Evolutionary conservation across 2,888 invertebrate species (phyloP), one percentile per base, ranked within the genome.

Genomic region (Eudiplozoon nipponicum): DNA sequence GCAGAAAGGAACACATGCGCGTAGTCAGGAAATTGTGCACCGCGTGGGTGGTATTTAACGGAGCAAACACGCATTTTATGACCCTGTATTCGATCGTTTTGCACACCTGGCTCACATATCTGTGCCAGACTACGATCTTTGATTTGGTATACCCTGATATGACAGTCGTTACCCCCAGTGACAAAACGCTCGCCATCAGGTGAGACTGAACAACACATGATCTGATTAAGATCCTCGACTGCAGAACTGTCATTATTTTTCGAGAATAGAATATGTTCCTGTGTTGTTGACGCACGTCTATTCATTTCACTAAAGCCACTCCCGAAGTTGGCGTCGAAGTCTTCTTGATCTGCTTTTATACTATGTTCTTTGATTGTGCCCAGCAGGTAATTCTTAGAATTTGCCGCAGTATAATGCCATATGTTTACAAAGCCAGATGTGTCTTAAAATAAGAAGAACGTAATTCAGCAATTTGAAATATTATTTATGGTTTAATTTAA

Each of bases 1-100:
- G 57, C 58, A 3, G 55, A 51, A 22, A 57, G 46, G 46, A 58
- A 55, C 29, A 55, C 44, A 43, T 56, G 47, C 4, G 49, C 50
- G 23, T 51, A 49, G 26, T 46, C 48, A 1, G 44, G 43, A 22
- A 22, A 22, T 7, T 19, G n/a, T 3, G 22, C 18, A 9, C 42
- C 42, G 2, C 15, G 13, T 3, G 54, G 54, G 45, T 57, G 54
- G 45, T 53, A 55, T 48, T 53, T 51, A 3, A 54, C 44, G 5
- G 56, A 51, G 49, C 55, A 57, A 36, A 57, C 53, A 15, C 58
- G 48, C 34, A 51, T 51, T 31, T 51, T 46, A 47, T 58, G 58
- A 4, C 58, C 58, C 44, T 56, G 53, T 55, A 56, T 56, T 7
- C 49, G 44, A 34, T 53, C 50, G n/a, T n/a, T n/a, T n/a, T n/a